Conservation (phyloP, 30 jellyfish, hydroid and myxozoan species). For the Hydractinia echinata region DNA sequence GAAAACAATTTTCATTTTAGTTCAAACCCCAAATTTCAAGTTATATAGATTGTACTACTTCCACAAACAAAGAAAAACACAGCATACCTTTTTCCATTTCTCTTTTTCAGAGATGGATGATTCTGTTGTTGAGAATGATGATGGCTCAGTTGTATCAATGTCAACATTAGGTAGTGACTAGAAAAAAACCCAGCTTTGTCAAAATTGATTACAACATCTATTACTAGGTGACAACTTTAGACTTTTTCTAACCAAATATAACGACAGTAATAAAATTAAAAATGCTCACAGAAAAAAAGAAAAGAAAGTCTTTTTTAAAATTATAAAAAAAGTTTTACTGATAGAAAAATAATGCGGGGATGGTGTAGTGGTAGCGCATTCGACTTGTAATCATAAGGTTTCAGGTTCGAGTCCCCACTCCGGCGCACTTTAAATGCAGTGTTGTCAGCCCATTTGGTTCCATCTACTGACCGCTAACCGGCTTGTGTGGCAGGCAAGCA, state of each 20-base stretch:
- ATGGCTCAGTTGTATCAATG: conserved; percentile 15
- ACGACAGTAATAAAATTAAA: neutral
- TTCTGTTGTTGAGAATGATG: conserved; percentile 1
- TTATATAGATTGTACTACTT: too few species aligned
- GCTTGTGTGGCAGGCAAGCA: too few species aligned
- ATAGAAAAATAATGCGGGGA: too few species aligned
- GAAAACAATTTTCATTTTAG: too few species aligned
- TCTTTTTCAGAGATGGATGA: neutral
- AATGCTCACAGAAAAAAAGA: neutral
- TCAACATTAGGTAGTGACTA: conserved; percentile 28
- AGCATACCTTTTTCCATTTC: neutral
- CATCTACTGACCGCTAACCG: too few species aligned
- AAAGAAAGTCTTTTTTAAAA: neutral
- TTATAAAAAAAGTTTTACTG: too few species aligned
- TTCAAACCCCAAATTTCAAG: too few species aligned
- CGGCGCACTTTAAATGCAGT: too few species aligned
- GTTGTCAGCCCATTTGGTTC: too few species aligned
- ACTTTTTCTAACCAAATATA: neutral
- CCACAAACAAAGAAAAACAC: neutral
- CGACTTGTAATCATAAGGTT: too few species aligned
- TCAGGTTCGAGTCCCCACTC: too few species aligned
- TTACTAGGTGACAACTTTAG: neutral
- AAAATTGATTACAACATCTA: neutral
- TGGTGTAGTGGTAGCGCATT: too few species aligned
- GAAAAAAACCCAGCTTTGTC: neutral